Evolutionary conservation across 2,113 vertebrate species (phyloP).

Genomic region (Eclectus roratus): DNA sequence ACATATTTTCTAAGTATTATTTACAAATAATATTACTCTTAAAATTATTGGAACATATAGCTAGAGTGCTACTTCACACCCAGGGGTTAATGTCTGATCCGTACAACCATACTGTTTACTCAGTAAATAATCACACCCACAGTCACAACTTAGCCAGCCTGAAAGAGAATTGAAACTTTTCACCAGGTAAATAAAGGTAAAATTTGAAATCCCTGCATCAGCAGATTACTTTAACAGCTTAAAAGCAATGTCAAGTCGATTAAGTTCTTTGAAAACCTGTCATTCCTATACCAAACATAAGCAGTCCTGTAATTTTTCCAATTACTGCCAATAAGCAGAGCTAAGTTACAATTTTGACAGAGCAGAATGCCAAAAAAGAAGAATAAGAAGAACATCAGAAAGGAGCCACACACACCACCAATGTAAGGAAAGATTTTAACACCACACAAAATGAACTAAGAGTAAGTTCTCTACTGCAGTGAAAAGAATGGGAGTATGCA

Average conservation of each 20-base stretch:
- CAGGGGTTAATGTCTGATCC: background rate
- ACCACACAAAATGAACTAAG: background rate
- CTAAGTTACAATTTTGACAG: background rate
- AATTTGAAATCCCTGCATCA: background rate
- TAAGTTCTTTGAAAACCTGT: background rate
- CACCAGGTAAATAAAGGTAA: background rate
- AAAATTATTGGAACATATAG: background rate
- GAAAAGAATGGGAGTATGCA: background rate
- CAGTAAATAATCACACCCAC: background rate
- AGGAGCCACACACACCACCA: background rate
- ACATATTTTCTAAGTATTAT: background rate
- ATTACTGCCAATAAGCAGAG: background rate
- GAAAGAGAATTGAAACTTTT: background rate
- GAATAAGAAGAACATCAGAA: background rate
- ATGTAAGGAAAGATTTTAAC: background rate
- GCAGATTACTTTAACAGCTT: background rate
- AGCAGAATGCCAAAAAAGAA: background rate
- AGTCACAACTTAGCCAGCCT: background rate
- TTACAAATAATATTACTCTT: background rate
- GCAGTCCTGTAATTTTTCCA: background rate
- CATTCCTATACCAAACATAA: background rate
- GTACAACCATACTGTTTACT: accelerated
- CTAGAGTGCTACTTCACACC: background rate
- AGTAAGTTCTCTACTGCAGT: background rate
- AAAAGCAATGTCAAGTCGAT: background rate